Evolutionary conservation across 2,797 vertebrate species (phyloP).

Genomic region (Ceyx erithaca): DNA sequence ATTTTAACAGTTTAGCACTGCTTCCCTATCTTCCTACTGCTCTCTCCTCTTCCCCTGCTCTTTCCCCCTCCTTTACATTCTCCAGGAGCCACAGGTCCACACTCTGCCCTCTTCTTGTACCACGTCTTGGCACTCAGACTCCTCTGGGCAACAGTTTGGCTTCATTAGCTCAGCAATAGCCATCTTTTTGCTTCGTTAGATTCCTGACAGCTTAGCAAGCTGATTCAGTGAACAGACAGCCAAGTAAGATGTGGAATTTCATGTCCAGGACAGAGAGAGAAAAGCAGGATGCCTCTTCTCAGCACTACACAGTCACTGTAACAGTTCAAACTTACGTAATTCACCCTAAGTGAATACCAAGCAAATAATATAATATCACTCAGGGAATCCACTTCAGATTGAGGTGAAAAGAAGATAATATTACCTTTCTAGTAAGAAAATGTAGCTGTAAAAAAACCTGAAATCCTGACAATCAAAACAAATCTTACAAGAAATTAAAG

Average conservation of each 20-base stretch:
- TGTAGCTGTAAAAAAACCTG: neutral
- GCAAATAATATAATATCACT: neutral
- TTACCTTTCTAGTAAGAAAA: neutral
- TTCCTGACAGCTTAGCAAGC: neutral
- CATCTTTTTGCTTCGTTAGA: neutral
- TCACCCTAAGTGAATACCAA: neutral
- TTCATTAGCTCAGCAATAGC: neutral
- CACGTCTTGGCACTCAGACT: neutral
- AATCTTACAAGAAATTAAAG: neutral
- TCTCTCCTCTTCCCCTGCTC: neutral
- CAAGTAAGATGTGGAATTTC: neutral
- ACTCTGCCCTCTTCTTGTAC: neutral
- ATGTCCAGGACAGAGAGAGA: neutral
- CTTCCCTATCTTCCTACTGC: neutral
- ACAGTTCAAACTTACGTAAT: neutral
- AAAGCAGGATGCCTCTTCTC: neutral
- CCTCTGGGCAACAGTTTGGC: neutral
- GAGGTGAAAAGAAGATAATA: neutral
- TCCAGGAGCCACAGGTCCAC: neutral
- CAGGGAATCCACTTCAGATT: neutral
- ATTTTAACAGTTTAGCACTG: neutral
- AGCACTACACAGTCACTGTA: no score
- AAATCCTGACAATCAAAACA: neutral
- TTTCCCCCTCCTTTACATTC: neutral
- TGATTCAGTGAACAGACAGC: neutral